phyloP scores from a whole-genome alignment of 2,888 invertebrate species.

The Ctena decussata region DNA sequence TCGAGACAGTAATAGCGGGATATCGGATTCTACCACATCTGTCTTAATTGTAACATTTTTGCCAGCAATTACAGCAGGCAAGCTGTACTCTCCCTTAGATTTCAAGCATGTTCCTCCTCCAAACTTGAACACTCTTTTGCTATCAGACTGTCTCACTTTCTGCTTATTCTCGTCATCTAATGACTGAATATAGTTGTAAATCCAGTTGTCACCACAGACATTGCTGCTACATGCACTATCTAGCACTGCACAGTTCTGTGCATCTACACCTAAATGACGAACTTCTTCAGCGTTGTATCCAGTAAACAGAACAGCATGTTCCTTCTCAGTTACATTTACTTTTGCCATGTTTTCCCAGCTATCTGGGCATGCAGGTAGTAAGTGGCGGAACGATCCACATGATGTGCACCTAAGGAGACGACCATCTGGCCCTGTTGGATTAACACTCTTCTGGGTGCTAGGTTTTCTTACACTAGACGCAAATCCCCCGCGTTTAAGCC shows the following conservation, averaged over 20 bases:
- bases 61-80: slow-evolving; percentile 38
- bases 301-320: slow-evolving; percentile 11
- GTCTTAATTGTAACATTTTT: slow-evolving; percentile 39
- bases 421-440: background rate
- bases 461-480: too few species aligned
- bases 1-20: slow-evolving; percentile 34
- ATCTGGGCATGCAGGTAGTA: too few species aligned
- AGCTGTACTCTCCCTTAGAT: too few species aligned
- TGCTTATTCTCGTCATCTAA: background rate
- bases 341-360: too few species aligned
- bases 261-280: slow-evolving; percentile 41
- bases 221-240: too few species aligned
- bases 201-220: slow-evolving; percentile 49
- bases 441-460: slow-evolving; percentile 9
- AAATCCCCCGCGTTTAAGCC: background rate
- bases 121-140: slow-evolving; percentile 59
- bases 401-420: too few species aligned
- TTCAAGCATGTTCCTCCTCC: slow-evolving; percentile 52
- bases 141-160: slow-evolving; percentile 9
- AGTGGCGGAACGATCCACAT: too few species aligned
- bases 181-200: slow-evolving; percentile 10
- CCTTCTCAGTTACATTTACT: too few species aligned
- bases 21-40: too few species aligned
- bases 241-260: too few species aligned
- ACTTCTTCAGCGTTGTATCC: slow-evolving; percentile 20